Evolutionary conservation across 2,113 vertebrate genomes (phyloP).

Genomic region (Calypte anna): DNA sequence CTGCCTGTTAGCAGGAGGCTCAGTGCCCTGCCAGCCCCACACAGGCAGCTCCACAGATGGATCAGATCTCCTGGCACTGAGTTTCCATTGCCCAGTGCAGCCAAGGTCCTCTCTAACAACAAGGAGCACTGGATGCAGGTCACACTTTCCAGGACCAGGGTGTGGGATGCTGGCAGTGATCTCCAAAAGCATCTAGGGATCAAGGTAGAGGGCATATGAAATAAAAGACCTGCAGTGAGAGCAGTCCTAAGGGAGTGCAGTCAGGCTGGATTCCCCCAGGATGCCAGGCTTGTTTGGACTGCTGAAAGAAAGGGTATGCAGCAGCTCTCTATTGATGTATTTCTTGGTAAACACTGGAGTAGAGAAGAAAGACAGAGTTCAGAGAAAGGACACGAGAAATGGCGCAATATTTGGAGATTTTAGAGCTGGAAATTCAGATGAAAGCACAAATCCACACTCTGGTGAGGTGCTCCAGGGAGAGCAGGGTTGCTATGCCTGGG

Average conservation of each 20-base stretch:
- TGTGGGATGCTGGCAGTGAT: background rate
- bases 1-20: rapidly evolving
- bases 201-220: background rate
- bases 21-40: background rate
- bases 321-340: background rate
- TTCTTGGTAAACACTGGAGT: background rate
- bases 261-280: background rate
- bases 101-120: background rate
- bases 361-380: slow-evolving; percentile 5
- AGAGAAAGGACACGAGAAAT: background rate
- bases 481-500: background rate
- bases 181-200: background rate
- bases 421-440: background rate
- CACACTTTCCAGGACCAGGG: background rate
- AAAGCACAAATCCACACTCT: background rate
- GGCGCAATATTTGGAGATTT: background rate
- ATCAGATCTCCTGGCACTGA: rapidly evolving
- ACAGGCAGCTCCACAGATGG: background rate
- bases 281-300: background rate
- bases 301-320: background rate
- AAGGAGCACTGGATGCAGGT: background rate
- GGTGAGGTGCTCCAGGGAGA: background rate
- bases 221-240: background rate
- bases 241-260: background rate
- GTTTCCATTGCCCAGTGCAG: background rate